Percentiles rank a stretch among this genome's conserved stretches.
phyloP scores from a whole-genome alignment of 2,797 vertebrate species.

The Denticeps clupeoides region DNA sequence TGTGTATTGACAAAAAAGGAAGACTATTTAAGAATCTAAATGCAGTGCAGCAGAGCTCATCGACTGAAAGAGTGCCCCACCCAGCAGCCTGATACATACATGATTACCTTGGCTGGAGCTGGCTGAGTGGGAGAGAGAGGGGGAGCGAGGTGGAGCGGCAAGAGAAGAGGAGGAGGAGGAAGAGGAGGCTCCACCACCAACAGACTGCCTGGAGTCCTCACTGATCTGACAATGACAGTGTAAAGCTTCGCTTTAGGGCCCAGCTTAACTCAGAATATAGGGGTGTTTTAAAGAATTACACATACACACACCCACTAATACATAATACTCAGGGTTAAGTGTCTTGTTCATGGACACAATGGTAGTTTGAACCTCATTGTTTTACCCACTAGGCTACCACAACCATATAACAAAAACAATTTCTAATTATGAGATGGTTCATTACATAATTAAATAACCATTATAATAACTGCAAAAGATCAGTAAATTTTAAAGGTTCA shows the following conservation, averaged over 20 bases:
- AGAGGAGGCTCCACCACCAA: slow-evolving; percentile 42
- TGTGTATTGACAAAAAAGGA: no score
- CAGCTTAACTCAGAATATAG: not conserved
- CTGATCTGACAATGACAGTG: slow-evolving; percentile 78
- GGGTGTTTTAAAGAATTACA: not conserved
- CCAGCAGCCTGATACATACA: slow-evolving; percentile 72
- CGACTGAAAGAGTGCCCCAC: slow-evolving; percentile 43
- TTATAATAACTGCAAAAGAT: no score
- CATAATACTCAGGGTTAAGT: no score
- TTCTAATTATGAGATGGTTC: no score
- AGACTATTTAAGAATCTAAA: no score
- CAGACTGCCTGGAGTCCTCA: slow-evolving; percentile 75
- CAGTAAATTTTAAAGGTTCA: no score
- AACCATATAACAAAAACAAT: no score
- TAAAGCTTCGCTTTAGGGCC: slow-evolving; percentile 24
- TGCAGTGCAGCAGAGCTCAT: slow-evolving; percentile 41
- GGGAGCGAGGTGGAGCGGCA: slow-evolving; percentile 59
- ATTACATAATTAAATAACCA: no score
- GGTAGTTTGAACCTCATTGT: no score
- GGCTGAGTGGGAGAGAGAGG: slow-evolving; percentile 63
- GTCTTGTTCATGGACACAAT: no score
- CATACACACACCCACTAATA: not conserved
- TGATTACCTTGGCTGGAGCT: slow-evolving; percentile 96
- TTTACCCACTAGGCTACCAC: no score
- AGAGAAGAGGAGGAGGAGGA: slow-evolving; percentile 52